Conservation (phyloP, 1,140 invertebrate genomes). For the Sitobion miscanthi region DNA sequence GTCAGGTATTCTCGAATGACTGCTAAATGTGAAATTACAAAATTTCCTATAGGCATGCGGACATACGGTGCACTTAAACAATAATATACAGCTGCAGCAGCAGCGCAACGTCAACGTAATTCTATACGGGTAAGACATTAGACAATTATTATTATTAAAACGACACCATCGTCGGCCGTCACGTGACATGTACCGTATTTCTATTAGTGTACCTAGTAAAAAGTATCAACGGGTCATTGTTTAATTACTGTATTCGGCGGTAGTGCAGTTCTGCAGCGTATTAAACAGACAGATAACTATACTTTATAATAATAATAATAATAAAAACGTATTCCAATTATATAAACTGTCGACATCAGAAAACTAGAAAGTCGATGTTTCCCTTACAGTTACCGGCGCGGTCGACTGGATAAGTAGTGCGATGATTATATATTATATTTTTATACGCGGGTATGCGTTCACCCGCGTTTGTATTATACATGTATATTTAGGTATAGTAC, state of each 20-base stretch:
- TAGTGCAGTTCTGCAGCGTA: not conserved
- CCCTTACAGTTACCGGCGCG: not conserved
- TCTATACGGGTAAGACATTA: not conserved
- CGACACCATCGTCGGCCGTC: not conserved
- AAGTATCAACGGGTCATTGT: not conserved
- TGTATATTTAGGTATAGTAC: not conserved
- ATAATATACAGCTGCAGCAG: not conserved
- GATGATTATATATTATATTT: conserved; percentile 36
- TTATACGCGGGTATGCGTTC: not conserved
- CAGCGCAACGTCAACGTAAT: not conserved
- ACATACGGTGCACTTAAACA: not conserved
- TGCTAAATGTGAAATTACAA: not conserved
- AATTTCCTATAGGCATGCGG: not conserved
- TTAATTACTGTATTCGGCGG: not conserved
- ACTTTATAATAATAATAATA: not conserved
- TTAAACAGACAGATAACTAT: not conserved
- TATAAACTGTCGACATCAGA: not conserved
- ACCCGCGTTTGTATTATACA: not conserved
- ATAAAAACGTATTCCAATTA: conserved; percentile 28
- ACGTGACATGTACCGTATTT: not conserved
- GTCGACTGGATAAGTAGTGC: conserved; percentile 32
- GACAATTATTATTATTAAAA: conserved; percentile 18
- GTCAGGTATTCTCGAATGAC: not conserved
- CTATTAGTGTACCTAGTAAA: not conserved
- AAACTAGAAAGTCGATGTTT: conserved; percentile 11